Evolutionary conservation across 2,113 vertebrate genomes (phyloP).

Genomic region (Serinus canaria): DNA sequence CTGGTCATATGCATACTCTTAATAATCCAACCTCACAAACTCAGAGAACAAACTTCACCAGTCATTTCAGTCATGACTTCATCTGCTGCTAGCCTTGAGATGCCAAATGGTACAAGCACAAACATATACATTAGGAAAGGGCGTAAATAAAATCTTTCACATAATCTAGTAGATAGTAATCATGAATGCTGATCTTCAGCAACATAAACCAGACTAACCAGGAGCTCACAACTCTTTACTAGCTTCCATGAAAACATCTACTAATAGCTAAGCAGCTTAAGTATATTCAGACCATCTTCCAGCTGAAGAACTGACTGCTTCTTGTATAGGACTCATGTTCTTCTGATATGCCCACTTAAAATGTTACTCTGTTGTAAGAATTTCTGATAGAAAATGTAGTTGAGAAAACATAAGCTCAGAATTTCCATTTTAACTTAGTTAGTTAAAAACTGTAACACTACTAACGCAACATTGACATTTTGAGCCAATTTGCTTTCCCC

Average conservation of each 20-base stretch:
- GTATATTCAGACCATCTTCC: background rate
- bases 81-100: background rate
- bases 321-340: background rate
- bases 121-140: background rate
- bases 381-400: background rate
- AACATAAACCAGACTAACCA: background rate
- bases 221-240: background rate
- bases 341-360: background rate
- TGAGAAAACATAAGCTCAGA: background rate
- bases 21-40: background rate
- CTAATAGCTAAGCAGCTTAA: background rate
- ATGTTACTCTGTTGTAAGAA: background rate
- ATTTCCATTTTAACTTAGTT: background rate
- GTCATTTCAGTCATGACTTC: background rate
- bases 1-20: rapidly evolving
- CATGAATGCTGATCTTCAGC: background rate
- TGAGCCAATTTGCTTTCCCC: background rate
- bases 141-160: background rate
- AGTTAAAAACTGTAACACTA: background rate
- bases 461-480: background rate
- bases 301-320: background rate
- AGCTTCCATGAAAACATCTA: background rate
- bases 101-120: background rate
- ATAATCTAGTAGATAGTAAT: background rate
- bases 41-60: background rate